These are phyloP conservation scores for Heteropelma amictum DNA, from an alignment of 2,888 invertebrate genomes.

Conservation along the genomic window DNA sequence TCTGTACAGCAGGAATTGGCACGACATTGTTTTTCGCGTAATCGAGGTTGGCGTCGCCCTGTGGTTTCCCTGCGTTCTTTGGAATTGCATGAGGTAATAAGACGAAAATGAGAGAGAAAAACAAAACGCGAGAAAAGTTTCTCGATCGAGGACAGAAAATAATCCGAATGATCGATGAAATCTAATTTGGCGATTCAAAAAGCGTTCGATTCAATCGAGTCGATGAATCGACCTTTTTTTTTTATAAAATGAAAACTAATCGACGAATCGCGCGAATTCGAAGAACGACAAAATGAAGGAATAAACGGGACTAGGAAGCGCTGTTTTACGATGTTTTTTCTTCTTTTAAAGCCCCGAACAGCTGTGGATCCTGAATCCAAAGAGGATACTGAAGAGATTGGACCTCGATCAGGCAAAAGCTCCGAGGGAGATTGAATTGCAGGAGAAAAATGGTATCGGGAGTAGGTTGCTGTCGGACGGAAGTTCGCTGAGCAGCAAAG, in stretches of 20 bases:
- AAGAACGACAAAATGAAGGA: background rate
- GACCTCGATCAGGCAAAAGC: conserved; percentile 74
- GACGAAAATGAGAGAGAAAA: background rate
- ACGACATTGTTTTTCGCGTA: conserved; percentile 93
- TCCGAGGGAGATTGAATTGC: conserved; percentile 73
- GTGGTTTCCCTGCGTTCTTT: conserved; percentile 97
- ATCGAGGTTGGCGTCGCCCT: conserved; percentile 95
- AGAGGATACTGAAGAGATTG: conserved; percentile 86
- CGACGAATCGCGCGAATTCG: background rate
- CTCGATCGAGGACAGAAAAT: too few relatives aligned
- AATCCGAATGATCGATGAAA: too few relatives aligned
- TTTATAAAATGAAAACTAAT: too few relatives aligned
- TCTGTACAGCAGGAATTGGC: conserved; percentile 93
- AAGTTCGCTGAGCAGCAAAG: conserved; percentile 82
- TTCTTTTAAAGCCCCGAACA: conserved; percentile 84
- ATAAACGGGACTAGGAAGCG: background rate
- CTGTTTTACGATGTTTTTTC: background rate
- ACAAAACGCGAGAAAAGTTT: background rate
- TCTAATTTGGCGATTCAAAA: too few relatives aligned
- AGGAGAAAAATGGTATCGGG: conserved; percentile 69
- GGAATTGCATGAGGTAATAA: conserved; percentile 92
- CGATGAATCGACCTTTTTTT: too few relatives aligned
- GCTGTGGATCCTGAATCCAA: conserved; percentile 95
- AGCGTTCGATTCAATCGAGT: too few relatives aligned
- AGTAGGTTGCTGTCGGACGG: conserved; percentile 65